phyloP scores from a whole-genome alignment of 2,888 invertebrate species.

The Eledona agricola region DNA sequence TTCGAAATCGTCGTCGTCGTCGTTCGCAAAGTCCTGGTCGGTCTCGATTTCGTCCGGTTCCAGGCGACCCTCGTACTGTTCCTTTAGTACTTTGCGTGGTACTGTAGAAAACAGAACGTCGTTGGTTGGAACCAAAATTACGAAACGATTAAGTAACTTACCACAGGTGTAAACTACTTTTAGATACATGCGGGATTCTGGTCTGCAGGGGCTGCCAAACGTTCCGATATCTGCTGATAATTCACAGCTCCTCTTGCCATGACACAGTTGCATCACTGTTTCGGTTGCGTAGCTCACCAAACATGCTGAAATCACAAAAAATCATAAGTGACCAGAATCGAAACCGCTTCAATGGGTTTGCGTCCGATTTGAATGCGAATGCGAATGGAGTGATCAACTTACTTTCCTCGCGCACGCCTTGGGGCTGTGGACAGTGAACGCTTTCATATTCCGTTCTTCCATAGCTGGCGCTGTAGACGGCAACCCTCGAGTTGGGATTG shows the following conservation, averaged over 20 bases:
- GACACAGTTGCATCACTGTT: constrained; percentile 84
- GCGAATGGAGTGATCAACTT: constrained; percentile 61
- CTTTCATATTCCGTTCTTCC: constrained; percentile 89
- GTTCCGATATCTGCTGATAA: constrained; percentile 82
- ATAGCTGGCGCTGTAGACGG: constrained; percentile 92
- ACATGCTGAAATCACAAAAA: constrained; percentile 72
- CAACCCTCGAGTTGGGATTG: constrained; percentile 86
- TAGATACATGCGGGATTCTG: constrained; percentile 82
- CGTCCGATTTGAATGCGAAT: constrained; percentile 24
- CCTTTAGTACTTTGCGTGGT: constrained; percentile 83
- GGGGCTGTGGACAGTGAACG: constrained; percentile 84
- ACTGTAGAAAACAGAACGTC: constrained; percentile 67
- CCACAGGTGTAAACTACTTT: constrained; percentile 90
- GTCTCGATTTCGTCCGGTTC: constrained; percentile 77
- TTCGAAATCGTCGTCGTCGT: constrained; percentile 64
- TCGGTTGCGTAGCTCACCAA: constrained; percentile 90
- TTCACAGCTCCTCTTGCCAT: constrained; percentile 82
- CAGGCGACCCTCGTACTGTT: constrained; percentile 80
- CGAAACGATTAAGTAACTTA: constrained; percentile 63
- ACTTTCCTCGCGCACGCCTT: constrained; percentile 90
- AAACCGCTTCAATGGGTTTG: too few relatives aligned
- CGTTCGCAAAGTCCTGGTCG: constrained; percentile 61
- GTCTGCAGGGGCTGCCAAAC: constrained; percentile 83
- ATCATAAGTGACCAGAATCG: too few relatives aligned
- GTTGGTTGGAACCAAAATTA: constrained; percentile 8